Evolutionary conservation across 2,113 vertebrate genomes (phyloP).

Genomic region (Neolamprologus sp.): DNA sequence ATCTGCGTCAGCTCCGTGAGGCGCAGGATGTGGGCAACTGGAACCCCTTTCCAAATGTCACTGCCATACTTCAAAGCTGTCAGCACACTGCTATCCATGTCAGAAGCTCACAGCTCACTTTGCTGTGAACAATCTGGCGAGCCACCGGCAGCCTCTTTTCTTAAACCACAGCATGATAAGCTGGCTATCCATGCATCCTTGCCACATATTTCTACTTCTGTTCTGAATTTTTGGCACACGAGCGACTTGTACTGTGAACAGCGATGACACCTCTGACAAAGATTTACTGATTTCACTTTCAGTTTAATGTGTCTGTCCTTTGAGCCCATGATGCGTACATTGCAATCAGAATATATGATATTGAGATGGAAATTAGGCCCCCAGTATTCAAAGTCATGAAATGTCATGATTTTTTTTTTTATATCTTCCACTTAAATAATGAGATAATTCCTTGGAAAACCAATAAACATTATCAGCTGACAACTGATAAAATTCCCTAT

Average conservation of each 20-base stretch:
- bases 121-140: constrained; percentile 1
- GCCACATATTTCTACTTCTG: neutral
- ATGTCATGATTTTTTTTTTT: neutral
- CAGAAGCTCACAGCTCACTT: constrained; percentile 11
- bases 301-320: neutral
- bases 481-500: neutral
- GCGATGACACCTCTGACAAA: neutral
- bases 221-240: neutral
- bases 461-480: neutral
- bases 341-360: neutral
- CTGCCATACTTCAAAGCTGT: constrained; percentile 59
- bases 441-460: neutral
- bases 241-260: neutral
- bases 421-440: neutral
- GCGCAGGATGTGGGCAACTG: constrained; percentile 52
- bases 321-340: neutral
- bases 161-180: constrained; percentile 29
- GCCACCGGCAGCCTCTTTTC: neutral
- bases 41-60: constrained; percentile 65
- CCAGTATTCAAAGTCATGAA: neutral
- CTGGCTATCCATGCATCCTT: neutral
- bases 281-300: neutral
- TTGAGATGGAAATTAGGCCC: neutral
- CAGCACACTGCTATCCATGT: constrained; percentile 43
- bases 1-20: constrained; percentile 21